Base-by-base conservation (phyloP, 2,888 invertebrate genomes). In the Elmis aenea region DNA sequence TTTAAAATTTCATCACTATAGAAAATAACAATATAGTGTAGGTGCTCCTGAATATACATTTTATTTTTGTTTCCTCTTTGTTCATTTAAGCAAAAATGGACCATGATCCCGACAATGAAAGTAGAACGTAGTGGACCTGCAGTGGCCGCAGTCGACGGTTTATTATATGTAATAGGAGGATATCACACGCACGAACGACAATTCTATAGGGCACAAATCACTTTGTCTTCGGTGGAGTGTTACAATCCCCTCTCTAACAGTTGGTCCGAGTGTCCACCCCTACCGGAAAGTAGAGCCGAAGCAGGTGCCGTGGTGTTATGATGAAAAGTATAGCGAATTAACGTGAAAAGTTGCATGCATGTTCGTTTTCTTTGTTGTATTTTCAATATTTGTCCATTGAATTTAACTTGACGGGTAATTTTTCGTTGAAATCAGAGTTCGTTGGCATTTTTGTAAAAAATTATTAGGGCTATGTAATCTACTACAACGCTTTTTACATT, bases 241-340 rank as follows among this genome's bases (percentile, higher is more conserved):
- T 93, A 85, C 69, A 85, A 90, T 69, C 90, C 91, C 5, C 69
- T 79, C 35, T 77, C 74, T 8, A 81, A 84, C 66, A 69, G 71
- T 31, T 94, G 94, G 93, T 76, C 77, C 47, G 74, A 82, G 54
- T 84, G 85, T 49, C 83, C 85, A 26, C 76, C 84, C 44, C 74
- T 93, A 61, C 87, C 89, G 13, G 83, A 85, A 59, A 84, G 86
- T 52, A 78, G 92, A 46, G 86, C 89, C 33, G 91, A 91, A 69
- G 89, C 90, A 25, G 89, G 88, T 41, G 87, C 88, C 44, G 85
- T 87, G 37, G 83, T 89, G 59, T 81, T 81, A 62, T 81, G 79
- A 77, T 74, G 52, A 24, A 29, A 11, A 14, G 20, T n/a, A n/a
- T n/a, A n/a, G n/a, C n/a, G n/a, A n/a, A 9, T 21, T 9, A 21